These are phyloP conservation scores for Heteropelma amictum DNA, from an alignment of 2,888 invertebrate genomes.

Conservation along the genomic window DNA sequence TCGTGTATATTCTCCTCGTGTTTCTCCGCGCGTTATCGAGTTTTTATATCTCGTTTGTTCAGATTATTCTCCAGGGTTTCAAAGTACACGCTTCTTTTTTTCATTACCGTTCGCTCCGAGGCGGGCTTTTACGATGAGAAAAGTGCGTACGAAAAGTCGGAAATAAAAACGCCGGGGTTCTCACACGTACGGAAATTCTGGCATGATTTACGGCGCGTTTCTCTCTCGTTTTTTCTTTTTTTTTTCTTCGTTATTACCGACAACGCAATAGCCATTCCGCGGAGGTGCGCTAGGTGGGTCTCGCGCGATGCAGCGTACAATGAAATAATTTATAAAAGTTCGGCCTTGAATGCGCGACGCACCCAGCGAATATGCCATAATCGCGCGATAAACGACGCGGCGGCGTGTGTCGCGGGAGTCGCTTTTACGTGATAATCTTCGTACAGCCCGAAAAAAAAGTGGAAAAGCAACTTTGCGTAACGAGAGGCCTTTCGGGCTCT, in stretches of 20 bases:
- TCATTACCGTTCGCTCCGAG: too few species aligned
- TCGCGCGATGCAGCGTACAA: background rate
- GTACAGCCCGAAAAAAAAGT: background rate
- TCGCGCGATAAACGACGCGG: constrained; percentile 19
- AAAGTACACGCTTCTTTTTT: too few species aligned
- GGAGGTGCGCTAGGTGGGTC: background rate
- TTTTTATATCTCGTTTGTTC: too few species aligned
- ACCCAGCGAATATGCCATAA: background rate
- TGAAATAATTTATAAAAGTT: constrained; percentile 20
- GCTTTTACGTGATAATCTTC: constrained; percentile 24
- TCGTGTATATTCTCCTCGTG: too few species aligned
- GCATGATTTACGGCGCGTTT: too few species aligned
- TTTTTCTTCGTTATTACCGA: too few species aligned
- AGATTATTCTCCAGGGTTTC: too few species aligned
- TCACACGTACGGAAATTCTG: background rate
- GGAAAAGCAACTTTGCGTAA: background rate
- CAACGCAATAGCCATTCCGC: background rate
- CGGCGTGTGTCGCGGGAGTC: too few species aligned
- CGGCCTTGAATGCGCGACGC: constrained; percentile 13
- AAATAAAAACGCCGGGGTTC: background rate
- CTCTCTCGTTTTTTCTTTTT: too few species aligned
- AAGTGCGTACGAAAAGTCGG: background rate
- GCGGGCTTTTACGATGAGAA: too few species aligned
- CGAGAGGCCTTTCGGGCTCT: too few species aligned
- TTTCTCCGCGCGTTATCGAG: too few species aligned